Evolutionary conservation across 2,888 invertebrate species (phyloP), one percentile per base, ranked within the genome.

Genomic region (Apocheima hispidaria): DNA sequence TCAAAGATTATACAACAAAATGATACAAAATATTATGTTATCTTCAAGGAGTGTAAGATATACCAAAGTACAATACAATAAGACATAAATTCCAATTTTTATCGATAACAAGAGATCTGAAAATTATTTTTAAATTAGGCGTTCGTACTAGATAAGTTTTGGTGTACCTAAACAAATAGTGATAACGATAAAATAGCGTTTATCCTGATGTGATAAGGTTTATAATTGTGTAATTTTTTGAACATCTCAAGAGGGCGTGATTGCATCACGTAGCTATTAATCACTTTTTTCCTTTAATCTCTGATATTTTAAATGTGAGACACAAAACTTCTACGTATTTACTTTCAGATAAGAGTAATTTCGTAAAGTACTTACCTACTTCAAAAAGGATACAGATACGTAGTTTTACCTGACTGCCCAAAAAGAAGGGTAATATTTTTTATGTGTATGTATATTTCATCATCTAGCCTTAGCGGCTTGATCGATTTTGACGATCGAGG

Each of bases 21-120:
- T 40, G 48, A 49, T n/a, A n/a, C 21, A 26, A 49, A 1, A 18
- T 20, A 33, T 30, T 16, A 9, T 44, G 26, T 28, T 58, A 58
- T 48, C 46, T 36, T 50, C 58, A 40, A 51, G 49, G 52, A 57
- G 56, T 63, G 51, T 41, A 63, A 68, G 50, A 68, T 54, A 49
- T 41, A 66, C 21, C 20, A 41, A 56, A 59, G 50, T 65, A 44
- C 50, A 60, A 51, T 53, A 18, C 43, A 41, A 21, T 20, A 21
- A 82, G 82, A 84, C 81, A 83, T 63, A 64, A 50, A 44, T 53
- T 64, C 67, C 66, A 58, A 60, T 14, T n/a, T n/a, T 30, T 55
- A 68, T 65, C 59, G 38, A 38, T 49, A 49, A 50, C 38, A 4
- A 33, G 46, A 63, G 64, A 69, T 69, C 62, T 61, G 14, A 56